Percentiles rank a stretch among this genome's conserved stretches.
These are phyloP conservation scores for Acipenser transmontanus DNA, from an alignment of 2,797 vertebrate genomes.

Conservation along the genomic window DNA sequence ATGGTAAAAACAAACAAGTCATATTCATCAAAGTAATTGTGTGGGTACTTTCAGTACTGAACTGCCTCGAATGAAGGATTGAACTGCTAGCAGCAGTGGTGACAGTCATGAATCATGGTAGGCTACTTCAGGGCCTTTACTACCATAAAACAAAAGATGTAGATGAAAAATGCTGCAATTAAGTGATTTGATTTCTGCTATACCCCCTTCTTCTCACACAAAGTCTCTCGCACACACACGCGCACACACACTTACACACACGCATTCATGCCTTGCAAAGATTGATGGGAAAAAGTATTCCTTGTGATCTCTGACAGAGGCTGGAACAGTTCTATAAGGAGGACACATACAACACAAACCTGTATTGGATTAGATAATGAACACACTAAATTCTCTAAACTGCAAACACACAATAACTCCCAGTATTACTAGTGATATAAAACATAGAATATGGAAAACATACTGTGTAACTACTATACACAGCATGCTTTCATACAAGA, in stretches of 20 bases:
- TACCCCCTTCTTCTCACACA: conserved; percentile 42
- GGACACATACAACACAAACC: conserved; percentile 76
- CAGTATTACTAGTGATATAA: conserved; percentile 2
- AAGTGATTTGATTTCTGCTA: conserved; percentile 98
- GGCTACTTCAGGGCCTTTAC: conserved; percentile 88
- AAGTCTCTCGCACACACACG: neutral
- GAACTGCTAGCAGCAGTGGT: conserved; percentile 86
- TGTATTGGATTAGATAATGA: conserved; percentile 25
- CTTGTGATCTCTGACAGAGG: conserved; percentile 80
- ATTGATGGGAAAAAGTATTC: conserved; percentile 82
- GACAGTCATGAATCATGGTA: conserved; percentile 97
- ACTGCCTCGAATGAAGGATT: conserved; percentile 94
- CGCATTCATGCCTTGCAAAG: conserved; percentile 75
- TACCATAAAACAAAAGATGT: conserved; percentile 99
- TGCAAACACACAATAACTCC: neutral
- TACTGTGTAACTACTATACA: too few relatives aligned
- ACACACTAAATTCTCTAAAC: neutral
- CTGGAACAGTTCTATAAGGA: conserved; percentile 78
- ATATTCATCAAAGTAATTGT: conserved; percentile 99
- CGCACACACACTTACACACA: conserved; percentile 45
- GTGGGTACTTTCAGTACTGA: conserved; percentile 88
- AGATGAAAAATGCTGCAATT: conserved; percentile 99
- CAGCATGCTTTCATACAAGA: too few relatives aligned
- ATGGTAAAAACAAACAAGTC: conserved; percentile 86
- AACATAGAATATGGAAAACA: neutral